Conservation (phyloP, 2,797 vertebrate species). For the Taenioides sp. region DNA sequence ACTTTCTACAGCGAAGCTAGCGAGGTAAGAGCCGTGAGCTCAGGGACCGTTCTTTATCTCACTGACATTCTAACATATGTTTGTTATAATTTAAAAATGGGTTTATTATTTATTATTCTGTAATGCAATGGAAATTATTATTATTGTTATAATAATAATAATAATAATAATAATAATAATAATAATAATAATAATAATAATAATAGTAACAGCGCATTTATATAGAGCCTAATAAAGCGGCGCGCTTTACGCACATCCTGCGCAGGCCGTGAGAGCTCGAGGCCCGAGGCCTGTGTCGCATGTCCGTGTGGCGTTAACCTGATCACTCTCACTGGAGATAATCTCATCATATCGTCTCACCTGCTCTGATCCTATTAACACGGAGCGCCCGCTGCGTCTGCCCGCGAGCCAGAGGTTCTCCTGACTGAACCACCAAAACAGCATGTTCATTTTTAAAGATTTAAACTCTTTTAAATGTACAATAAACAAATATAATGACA, state of each 20-base stretch:
- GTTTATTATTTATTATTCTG: neutral
- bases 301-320: neutral
- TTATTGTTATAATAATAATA: too few species aligned
- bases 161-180: too few species aligned
- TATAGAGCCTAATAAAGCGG: neutral
- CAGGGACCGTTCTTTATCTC: too few species aligned
- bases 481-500: too few species aligned
- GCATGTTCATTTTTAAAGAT: too few species aligned
- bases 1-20: slow-evolving; percentile 82
- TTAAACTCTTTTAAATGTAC: too few species aligned
- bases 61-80: too few species aligned
- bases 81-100: too few species aligned
- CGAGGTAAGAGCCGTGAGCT: slow-evolving; percentile 72
- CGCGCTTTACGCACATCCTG: neutral
- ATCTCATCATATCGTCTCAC: slow-evolving; percentile 65
- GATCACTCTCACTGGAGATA: slow-evolving; percentile 63
- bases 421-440: neutral
- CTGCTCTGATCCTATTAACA: slow-evolving; percentile 61
- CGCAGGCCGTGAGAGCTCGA: neutral
- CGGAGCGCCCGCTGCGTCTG: slow-evolving; percentile 29
- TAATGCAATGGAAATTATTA: neutral
- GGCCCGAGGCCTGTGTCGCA: neutral
- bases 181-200: neutral
- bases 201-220: neutral
- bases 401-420: neutral